Conservation (phyloP, 2,113 vertebrate species). For the Ammodytes dubius region DNA sequence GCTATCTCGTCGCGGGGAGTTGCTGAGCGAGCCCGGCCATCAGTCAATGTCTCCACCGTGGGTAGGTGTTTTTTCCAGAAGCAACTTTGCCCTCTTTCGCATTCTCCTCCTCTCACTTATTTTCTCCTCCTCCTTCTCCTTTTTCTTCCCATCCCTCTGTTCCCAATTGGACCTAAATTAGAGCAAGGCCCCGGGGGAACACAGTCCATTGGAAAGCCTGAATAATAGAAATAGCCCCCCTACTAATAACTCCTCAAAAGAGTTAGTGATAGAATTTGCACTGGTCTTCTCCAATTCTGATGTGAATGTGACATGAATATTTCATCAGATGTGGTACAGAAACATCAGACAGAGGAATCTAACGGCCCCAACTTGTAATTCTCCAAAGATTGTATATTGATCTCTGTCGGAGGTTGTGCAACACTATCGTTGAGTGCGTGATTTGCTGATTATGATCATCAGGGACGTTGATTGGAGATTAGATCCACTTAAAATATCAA, state of each 20-base stretch:
- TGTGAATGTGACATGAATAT: constrained; percentile 62
- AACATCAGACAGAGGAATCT: constrained; percentile 21
- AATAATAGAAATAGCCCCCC: constrained; percentile 66
- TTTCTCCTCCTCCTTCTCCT: not conserved
- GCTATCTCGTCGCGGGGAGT: constrained; percentile 90
- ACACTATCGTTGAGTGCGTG: constrained; percentile 18
- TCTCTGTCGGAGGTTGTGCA: constrained; percentile 10
- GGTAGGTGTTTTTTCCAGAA: constrained; percentile 83
- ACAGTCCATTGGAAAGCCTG: constrained; percentile 64
- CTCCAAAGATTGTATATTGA: constrained; percentile 7
- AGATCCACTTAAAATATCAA: constrained; percentile 1
- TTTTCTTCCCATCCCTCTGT: constrained; percentile 36
- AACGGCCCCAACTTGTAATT: constrained; percentile 19
- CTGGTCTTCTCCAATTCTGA: constrained; percentile 41
- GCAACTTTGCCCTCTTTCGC: constrained; percentile 45
- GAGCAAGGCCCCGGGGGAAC: constrained; percentile 66
- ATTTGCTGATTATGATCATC: constrained; percentile 25
- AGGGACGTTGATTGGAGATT: constrained; percentile 8
- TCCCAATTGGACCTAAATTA: constrained; percentile 60
- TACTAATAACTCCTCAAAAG: constrained; percentile 61
- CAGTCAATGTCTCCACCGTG: constrained; percentile 92
- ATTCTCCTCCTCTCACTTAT: constrained; percentile 11
- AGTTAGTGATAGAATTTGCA: constrained; percentile 33
- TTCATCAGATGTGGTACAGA: constrained; percentile 50
- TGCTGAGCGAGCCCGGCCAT: constrained; percentile 94